Conservation (phyloP, 1,140 invertebrate genomes). For the Aphaenogaster rudis region DNA sequence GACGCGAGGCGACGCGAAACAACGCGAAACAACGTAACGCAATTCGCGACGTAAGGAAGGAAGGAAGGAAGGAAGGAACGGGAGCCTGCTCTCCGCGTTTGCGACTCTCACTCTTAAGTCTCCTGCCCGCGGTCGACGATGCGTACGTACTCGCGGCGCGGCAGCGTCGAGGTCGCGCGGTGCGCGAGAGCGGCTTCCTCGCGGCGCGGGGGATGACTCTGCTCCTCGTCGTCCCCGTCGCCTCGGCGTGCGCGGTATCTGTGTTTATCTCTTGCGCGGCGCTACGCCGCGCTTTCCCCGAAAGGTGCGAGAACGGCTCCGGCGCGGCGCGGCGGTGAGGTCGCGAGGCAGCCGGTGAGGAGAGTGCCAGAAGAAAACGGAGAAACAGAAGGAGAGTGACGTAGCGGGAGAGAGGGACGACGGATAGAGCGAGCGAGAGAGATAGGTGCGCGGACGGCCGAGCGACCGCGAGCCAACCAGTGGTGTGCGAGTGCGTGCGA, state of each 20-base stretch:
- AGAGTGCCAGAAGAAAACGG: neutral
- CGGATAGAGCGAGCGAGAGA: neutral
- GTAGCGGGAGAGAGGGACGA: neutral
- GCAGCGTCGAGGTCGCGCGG: constrained; percentile 72
- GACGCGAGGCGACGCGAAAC: neutral
- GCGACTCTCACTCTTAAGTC: neutral
- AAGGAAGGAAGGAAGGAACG: neutral
- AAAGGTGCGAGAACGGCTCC: constrained; percentile 24
- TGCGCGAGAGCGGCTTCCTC: constrained; percentile 74
- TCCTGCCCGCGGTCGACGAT: constrained; percentile 75
- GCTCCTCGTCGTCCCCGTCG: constrained; percentile 19
- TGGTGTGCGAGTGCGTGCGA: constrained; percentile 47
- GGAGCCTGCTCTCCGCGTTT: neutral
- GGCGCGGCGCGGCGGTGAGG: neutral
- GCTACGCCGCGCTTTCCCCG: constrained; percentile 25
- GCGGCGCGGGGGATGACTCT: constrained; percentile 79
- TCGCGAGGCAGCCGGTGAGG: neutral
- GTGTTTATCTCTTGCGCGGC: constrained; percentile 12
- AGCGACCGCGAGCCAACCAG: neutral
- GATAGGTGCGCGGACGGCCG: neutral
- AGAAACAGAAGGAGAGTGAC: neutral
- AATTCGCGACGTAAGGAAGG: neutral
- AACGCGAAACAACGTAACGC: neutral
- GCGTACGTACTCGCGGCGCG: constrained; percentile 72
- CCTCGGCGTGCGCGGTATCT: neutral